These are phyloP conservation scores for Parthenolecanium corni DNA, from an alignment of 2,888 invertebrate species.

Conservation along the genomic window DNA sequence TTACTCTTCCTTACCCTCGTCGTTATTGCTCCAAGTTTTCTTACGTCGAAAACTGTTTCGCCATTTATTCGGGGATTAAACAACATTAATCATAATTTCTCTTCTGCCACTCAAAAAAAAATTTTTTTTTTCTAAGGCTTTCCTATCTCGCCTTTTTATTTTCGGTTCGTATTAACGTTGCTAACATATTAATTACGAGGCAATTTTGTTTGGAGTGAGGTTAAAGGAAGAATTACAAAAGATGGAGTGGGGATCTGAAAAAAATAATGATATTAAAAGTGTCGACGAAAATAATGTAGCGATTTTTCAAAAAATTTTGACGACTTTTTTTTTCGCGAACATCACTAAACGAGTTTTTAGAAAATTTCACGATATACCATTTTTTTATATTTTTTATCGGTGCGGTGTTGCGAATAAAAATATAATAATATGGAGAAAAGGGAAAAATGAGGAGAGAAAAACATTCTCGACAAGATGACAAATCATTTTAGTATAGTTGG, in stretches of 20 bases:
- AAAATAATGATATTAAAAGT: constrained; percentile 26
- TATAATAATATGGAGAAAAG: too few relatives aligned
- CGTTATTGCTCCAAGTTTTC: constrained; percentile 23
- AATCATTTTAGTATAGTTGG: too few relatives aligned
- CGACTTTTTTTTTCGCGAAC: background rate
- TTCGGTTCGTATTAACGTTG: constrained; percentile 25
- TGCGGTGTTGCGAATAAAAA: too few relatives aligned
- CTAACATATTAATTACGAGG: constrained; percentile 27
- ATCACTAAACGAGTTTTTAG: too few relatives aligned
- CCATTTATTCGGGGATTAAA: constrained; percentile 27
- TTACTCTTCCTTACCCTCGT: background rate
- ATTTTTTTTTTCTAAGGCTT: background rate
- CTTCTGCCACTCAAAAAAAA: constrained; percentile 24
- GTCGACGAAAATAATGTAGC: constrained; percentile 10
- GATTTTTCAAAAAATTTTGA: constrained; percentile 19
- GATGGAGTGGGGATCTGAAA: background rate
- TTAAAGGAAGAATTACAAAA: background rate
- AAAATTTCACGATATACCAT: too few relatives aligned
- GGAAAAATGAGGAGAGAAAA: too few relatives aligned
- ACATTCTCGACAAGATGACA: too few relatives aligned
- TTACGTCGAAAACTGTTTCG: constrained; percentile 28
- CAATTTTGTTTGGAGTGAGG: background rate
- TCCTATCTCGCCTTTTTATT: constrained; percentile 9
- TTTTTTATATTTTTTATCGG: too few relatives aligned
- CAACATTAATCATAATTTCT: constrained; percentile 28